Conservation (phyloP, 2,797 vertebrate genomes). For the Urosaurus nigricauda region DNA sequence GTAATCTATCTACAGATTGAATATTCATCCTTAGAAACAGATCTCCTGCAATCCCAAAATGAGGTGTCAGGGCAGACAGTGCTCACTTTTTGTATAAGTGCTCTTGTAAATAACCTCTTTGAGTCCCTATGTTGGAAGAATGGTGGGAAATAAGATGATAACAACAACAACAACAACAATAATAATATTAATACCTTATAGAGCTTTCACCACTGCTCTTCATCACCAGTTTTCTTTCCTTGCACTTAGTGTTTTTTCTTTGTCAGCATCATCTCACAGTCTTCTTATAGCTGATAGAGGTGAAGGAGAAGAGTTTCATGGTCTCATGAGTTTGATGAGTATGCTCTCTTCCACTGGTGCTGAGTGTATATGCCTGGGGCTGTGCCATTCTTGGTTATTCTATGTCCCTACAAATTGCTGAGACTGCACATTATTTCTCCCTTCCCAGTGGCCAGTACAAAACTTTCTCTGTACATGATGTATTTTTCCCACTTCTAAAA, state of each 20-base stretch:
- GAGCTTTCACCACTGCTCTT: background rate
- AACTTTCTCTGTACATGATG: slow-evolving; percentile 40
- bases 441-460: background rate
- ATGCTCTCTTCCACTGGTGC: background rate
- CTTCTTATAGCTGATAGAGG: background rate
- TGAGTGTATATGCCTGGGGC: slow-evolving; percentile 8
- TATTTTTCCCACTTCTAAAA: slow-evolving; percentile 26
- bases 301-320: background rate
- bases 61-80: background rate
- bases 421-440: slow-evolving; percentile 16
- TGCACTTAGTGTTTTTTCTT: background rate
- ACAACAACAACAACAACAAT: too few species aligned
- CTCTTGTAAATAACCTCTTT: background rate
- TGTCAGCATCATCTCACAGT: background rate
- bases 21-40: too few species aligned
- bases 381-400: background rate
- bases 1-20: too few species aligned
- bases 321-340: background rate
- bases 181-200: background rate
- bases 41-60: background rate
- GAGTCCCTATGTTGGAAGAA: too few species aligned
- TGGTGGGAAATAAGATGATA: too few species aligned
- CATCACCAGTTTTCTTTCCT: background rate
- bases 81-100: background rate
- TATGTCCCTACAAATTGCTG: slow-evolving; percentile 37